Evolutionary conservation across 2,888 invertebrate genomes (phyloP), one percentile per base, ranked within the genome.

Genomic region (Papilio demoleus): DNA sequence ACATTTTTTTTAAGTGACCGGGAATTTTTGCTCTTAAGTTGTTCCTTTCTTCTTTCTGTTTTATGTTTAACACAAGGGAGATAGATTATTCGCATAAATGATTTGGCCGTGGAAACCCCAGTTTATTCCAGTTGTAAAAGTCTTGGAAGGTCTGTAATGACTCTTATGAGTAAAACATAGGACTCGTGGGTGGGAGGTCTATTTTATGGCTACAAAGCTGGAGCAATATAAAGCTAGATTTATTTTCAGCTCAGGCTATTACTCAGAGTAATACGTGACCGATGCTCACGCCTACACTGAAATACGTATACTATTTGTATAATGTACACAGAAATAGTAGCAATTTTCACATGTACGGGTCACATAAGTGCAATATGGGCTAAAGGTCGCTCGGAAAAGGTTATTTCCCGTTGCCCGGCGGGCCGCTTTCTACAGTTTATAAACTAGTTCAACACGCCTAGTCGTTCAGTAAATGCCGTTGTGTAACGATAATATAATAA

Each of bases 181-280:
- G 76, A 77, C 77, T 61, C 40, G 36, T 68, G 76, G 75, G 86
- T 88, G 82, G 88, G 88, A 80, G 85, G 80, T 77, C 78, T 76
- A 77, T 83, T 77, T 81, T 77, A 81, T 83, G 79, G 81, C 65
- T 67, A 80, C 80, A 73, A 75, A 77, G 74, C 73, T 73, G 72
- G 72, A 74, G 72, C 78, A 79, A 80, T 79, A 74, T 77, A 81
- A 80, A 81, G 83, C 81, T 77, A 83, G 87, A 90, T 90, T 90
- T 89, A 90, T 88, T 85, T 82, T 78, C 76, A 85, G 83, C 85
- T 82, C 78, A 78, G 86, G 83, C 86, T 84, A 88, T 90, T 90
- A 88, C 87, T 91, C 82, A 86, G 84, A 81, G 82, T 83, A 85
- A 88, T 88, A 90, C 91, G 89, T 91, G 90, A 90, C 89, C 88